These are phyloP conservation scores for Chelmon rostratus DNA, from an alignment of 2,797 vertebrate genomes.

Conservation along the genomic window DNA sequence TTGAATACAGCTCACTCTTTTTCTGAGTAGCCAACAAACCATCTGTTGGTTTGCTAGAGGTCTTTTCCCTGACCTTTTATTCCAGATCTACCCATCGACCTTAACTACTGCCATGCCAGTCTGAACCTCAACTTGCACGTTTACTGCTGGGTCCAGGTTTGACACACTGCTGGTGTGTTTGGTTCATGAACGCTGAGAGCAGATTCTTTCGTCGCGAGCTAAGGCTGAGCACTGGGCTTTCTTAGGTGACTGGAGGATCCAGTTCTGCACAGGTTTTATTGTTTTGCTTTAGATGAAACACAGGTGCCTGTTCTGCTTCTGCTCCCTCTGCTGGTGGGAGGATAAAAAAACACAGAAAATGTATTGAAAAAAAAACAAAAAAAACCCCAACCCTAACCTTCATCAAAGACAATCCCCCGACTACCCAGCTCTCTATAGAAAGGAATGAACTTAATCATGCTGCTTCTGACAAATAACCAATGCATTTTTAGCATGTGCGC, in stretches of 20 bases:
- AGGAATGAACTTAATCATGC: conserved; percentile 82
- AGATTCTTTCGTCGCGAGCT: conserved; percentile 27
- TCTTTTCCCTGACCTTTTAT: conserved; percentile 9
- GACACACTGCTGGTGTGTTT: conserved; percentile 23
- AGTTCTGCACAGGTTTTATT: conserved; percentile 68
- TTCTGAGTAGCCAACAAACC: background rate
- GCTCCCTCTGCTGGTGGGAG: conserved; percentile 81
- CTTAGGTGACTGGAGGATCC: conserved; percentile 70
- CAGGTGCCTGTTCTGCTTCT: conserved; percentile 86
- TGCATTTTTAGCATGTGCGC: conserved; percentile 85
- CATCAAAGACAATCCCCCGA: conserved; percentile 83
- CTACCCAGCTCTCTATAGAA: conserved; percentile 74
- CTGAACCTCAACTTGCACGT: conserved; percentile 28
- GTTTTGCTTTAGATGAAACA: conserved; percentile 85
- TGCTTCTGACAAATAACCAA: conserved; percentile 86
- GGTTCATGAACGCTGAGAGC: conserved; percentile 18
- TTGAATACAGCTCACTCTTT: background rate
- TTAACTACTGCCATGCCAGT: conserved; percentile 40
- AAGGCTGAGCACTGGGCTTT: conserved; percentile 55
- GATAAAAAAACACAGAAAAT: conserved; percentile 74
- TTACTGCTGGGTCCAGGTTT: conserved; percentile 42
- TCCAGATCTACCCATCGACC: conserved; percentile 15
- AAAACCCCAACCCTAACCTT: conserved; percentile 37
- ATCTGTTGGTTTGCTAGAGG: background rate
- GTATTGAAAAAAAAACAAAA: conserved; percentile 12